A percentile compares a stretch with the other conserved stretches of the same genome.
These are phyloP conservation scores for Nycticorax nycticorax DNA, from an alignment of 2,113 vertebrate species.

Conservation along the genomic window DNA sequence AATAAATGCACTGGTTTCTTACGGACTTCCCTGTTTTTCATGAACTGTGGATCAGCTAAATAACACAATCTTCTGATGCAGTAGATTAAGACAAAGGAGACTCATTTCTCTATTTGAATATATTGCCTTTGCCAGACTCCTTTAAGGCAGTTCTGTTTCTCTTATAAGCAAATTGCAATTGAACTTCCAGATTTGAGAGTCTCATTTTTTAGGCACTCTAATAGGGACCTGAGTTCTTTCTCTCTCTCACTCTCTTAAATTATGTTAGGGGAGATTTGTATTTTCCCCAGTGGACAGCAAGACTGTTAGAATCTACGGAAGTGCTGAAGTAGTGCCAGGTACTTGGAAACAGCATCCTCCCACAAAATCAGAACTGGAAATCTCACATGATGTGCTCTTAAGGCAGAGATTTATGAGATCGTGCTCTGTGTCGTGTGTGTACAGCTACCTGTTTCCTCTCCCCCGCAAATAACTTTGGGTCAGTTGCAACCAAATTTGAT, in stretches of 20 bases:
- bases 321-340: not conserved
- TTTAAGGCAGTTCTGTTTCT: not conserved
- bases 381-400: not conserved
- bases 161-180: not conserved
- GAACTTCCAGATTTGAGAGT: not conserved
- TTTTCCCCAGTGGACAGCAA: not conserved
- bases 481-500: not conserved
- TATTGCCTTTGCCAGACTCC: not conserved
- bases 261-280: not conserved
- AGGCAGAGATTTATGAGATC: not conserved
- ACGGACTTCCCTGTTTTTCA: not conserved
- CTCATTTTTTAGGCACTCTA: not conserved
- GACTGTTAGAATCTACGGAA: not conserved
- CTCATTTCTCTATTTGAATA: constrained; percentile 18
- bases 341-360: not conserved
- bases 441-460: not conserved
- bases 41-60: not conserved
- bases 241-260: not conserved
- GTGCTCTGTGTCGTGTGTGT: not conserved
- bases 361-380: not conserved
- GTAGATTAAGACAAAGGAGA: constrained; percentile 21
- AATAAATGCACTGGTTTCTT: not conserved
- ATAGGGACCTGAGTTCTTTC: not conserved
- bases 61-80: not conserved
- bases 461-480: not conserved